Conservation (phyloP, 2,888 invertebrate genomes). For the Smittia sp. region DNA sequence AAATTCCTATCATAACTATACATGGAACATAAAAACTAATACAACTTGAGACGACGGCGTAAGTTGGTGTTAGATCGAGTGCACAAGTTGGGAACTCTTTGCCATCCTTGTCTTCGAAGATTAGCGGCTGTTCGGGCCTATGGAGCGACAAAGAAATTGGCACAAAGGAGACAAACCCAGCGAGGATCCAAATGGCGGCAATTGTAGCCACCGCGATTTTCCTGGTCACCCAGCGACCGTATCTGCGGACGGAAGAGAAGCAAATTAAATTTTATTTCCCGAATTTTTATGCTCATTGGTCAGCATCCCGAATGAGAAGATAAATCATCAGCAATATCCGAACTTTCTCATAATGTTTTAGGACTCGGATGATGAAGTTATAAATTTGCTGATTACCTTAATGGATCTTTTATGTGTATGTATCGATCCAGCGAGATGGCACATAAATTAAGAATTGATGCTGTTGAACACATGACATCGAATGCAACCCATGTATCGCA, state of each 20-base stretch:
- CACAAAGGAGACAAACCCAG: constrained; percentile 91
- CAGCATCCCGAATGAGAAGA: not conserved
- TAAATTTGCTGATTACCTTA: constrained; percentile 59
- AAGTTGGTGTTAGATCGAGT: constrained; percentile 90
- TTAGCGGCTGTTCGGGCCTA: constrained; percentile 69
- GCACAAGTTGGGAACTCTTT: constrained; percentile 88
- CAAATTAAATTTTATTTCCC: not conserved
- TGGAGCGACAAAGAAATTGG: constrained; percentile 94
- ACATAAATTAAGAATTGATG: constrained; percentile 96
- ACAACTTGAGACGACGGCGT: constrained; percentile 95
- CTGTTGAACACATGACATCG: constrained; percentile 99
- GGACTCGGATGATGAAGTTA: constrained; percentile 10
- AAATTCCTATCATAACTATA: constrained; percentile 95
- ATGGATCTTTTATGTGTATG: constrained; percentile 88
- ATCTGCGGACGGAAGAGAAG: constrained; percentile 58
- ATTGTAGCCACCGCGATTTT: constrained; percentile 83
- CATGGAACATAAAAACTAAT: constrained; percentile 98
- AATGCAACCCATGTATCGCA: constrained; percentile 99
- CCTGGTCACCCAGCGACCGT: constrained; percentile 88
- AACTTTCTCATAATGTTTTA: not conserved
- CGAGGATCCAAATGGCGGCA: constrained; percentile 88
- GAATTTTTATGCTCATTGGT: not conserved
- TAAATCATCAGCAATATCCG: not conserved
- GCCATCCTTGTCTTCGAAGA: constrained; percentile 63
- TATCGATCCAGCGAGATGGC: constrained; percentile 96